Evolutionary conservation across 2,888 invertebrate species (phyloP), one percentile per base, ranked within the genome.

Genomic region (Lasioglossum figueresi): DNA sequence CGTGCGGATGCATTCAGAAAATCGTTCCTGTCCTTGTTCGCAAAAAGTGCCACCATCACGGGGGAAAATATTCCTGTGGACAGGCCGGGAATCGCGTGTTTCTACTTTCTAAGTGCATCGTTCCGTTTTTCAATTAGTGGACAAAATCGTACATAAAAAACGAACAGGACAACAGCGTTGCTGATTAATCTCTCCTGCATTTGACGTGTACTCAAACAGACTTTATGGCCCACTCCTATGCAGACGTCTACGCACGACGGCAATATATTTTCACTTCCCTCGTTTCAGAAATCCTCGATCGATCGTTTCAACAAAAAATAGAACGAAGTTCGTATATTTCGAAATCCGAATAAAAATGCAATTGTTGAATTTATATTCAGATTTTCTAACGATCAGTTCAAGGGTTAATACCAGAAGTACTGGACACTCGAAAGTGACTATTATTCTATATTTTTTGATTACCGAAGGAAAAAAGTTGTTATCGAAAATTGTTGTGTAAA

Each of bases 151-250:
- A 77, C 56, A 70, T 40, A 79, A 66, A 72, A 76, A 77, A 72
- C 27, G 48, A 73, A 68, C 43, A 31, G 52, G 75, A 37, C 71
- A 84, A 80, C 72, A 80, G 66, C 82, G 68, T 77, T 48, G 85
- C 84, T 85, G 85, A 90, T 89, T 80, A 86, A 85, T 83, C 81
- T 88, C 76, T 85, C 80, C 85, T 84, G 87, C 83, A 76, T 82
- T 87, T 85, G 83, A 87, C 77, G 88, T 76, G 84, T 84, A 72
- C 79, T 74, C 76, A 43, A 43, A 83, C 84, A 89, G 48, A 85
- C 79, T 85, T 92, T 92, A 93, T 92, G 92, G 93, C 93, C 93
- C 87, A 91, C 92, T 93, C 93, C 90, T 93, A 92, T 91, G 84
- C 87, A 89, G 87, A 77, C 82, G 70, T 79, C 78, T 63, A 66